These are phyloP conservation scores for Vimba vimba DNA, from an alignment of 2,113 vertebrate genomes.

Conservation along the genomic window DNA sequence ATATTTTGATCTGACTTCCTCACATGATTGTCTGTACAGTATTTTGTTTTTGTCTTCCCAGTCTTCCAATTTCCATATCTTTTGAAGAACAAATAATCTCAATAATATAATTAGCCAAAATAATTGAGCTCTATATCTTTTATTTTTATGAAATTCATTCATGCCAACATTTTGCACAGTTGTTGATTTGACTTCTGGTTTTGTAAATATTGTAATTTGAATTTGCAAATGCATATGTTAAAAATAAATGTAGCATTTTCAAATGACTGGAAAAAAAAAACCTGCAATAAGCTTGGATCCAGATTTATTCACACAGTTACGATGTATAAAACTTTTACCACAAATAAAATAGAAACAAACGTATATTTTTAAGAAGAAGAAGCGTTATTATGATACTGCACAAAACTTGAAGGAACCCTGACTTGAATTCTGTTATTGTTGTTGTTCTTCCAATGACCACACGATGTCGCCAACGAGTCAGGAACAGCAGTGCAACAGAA, in stretches of 20 bases:
- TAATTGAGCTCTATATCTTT: not conserved
- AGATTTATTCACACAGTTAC: not conserved
- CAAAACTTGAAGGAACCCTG: not conserved
- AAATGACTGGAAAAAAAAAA: not conserved
- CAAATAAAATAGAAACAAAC: too few species aligned
- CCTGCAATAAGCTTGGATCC: not conserved
- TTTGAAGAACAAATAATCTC: slow-evolving; percentile 1
- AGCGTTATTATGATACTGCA: not conserved
- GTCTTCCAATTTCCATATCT: not conserved
- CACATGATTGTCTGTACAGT: not conserved
- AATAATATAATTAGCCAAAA: not conserved
- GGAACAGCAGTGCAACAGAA: not conserved
- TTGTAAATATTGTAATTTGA: slow-evolving; percentile 5
- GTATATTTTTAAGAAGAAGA: not conserved
- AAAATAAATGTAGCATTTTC: slow-evolving; percentile 23
- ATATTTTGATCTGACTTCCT: not conserved
- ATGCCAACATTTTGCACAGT: not conserved
- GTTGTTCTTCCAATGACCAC: not conserved
- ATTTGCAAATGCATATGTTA: not conserved
- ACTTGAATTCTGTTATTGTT: not conserved
- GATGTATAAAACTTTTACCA: not conserved
- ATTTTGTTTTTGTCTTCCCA: not conserved
- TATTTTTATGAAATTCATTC: not conserved
- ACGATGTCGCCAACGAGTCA: not conserved
- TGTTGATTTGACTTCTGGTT: not conserved